These are phyloP conservation scores for Pseudocheirus occidentalis DNA, from an alignment of 2,797 vertebrate species.

Conservation along the genomic window DNA sequence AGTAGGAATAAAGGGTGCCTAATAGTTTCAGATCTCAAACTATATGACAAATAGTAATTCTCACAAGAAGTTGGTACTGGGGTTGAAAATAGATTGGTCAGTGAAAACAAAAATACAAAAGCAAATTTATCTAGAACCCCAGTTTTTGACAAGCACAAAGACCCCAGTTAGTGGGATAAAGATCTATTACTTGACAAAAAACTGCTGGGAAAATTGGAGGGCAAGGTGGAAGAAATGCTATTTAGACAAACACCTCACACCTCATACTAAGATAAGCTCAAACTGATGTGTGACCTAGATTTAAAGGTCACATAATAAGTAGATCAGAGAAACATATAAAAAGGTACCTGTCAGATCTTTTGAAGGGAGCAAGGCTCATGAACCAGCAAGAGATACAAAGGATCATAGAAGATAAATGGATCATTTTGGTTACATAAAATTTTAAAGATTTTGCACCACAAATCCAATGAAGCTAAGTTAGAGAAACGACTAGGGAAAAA, in stretches of 20 bases:
- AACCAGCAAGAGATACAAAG: background rate
- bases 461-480: background rate
- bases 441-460: background rate
- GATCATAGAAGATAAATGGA: background rate
- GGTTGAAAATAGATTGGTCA: too few relatives aligned
- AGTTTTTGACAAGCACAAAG: too few relatives aligned
- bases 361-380: background rate
- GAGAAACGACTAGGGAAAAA: background rate
- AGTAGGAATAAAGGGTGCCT: too few relatives aligned
- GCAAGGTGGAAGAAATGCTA: background rate
- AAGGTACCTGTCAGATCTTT: background rate
- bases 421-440: background rate
- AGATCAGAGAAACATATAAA: background rate
- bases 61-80: too few relatives aligned
- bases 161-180: too few relatives aligned
- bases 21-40: too few relatives aligned
- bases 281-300: background rate
- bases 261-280: background rate
- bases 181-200: background rate
- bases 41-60: too few relatives aligned
- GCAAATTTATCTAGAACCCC: too few relatives aligned
- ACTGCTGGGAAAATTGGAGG: background rate
- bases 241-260: background rate
- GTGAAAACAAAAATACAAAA: too few relatives aligned
- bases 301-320: background rate